Percentiles rank a stretch among this genome's conserved stretches.
Evolutionary conservation across 2,888 invertebrate genomes (phyloP).

Genomic region (Hypsopygia costalis): DNA sequence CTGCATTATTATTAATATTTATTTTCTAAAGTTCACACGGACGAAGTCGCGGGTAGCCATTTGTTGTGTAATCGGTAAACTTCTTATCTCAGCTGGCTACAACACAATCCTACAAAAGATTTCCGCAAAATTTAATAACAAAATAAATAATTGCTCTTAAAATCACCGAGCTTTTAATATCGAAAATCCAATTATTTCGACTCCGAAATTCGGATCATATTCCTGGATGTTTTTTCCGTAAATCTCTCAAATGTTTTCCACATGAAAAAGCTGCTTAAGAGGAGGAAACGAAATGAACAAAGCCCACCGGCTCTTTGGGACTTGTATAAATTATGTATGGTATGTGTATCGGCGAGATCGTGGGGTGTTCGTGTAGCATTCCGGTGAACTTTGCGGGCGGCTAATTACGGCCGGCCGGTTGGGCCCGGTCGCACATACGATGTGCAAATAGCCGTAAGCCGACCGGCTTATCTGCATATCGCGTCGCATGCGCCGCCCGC

Average conservation of each 20-base stretch:
- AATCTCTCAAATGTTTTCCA: conserved; percentile 15
- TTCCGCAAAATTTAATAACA: too few species aligned
- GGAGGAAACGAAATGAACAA: conserved; percentile 30
- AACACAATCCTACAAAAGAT: too few species aligned
- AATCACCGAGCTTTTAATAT: not conserved
- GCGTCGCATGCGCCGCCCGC: conserved; percentile 24
- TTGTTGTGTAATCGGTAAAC: too few species aligned
- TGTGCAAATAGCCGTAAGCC: conserved; percentile 62
- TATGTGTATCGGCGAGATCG: conserved; percentile 29
- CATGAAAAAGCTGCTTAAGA: conserved; percentile 22
- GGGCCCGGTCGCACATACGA: conserved; percentile 41
- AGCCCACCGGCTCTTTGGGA: conserved; percentile 27
- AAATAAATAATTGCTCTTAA: too few species aligned
- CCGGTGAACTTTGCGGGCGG: conserved; percentile 59
- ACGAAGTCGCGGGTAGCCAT: too few species aligned
- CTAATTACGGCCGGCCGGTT: conserved; percentile 52
- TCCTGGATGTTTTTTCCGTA: conserved; percentile 14
- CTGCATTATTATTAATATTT: too few species aligned
- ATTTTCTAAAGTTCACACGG: too few species aligned
- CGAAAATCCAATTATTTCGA: conserved; percentile 6
- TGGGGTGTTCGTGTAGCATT: conserved; percentile 48
- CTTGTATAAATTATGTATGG: conserved; percentile 39
- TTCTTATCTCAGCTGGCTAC: too few species aligned
- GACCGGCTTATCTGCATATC: conserved; percentile 47
- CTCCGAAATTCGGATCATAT: conserved; percentile 12